Percentiles rank a stretch among this genome's conserved stretches.
Conservation (phyloP, 2,888 invertebrate genomes). For the Limenitis arthemis region DNA sequence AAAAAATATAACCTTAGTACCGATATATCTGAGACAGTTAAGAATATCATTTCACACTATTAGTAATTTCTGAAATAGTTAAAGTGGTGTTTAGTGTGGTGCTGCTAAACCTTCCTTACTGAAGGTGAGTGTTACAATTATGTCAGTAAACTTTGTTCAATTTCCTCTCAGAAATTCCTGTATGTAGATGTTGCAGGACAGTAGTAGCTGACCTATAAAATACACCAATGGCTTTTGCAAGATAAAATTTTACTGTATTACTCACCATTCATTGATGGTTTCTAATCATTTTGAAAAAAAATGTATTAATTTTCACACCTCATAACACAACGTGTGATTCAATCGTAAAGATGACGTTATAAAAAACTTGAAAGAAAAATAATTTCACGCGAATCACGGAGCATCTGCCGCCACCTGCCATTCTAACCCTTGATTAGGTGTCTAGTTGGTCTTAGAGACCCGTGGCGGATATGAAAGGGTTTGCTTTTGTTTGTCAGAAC, state of each 20-base stretch:
- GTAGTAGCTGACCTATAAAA: not conserved
- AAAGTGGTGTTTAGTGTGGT: too few species aligned
- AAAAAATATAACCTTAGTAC: too few species aligned
- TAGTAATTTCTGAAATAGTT: too few species aligned
- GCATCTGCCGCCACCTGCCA: constrained; percentile 66
- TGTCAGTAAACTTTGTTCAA: too few species aligned
- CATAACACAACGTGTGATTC: constrained; percentile 54
- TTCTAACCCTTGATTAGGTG: constrained; percentile 54
- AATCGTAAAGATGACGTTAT: constrained; percentile 35
- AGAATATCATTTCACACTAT: too few species aligned
- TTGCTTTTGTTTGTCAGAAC: constrained; percentile 47
- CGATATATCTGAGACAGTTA: too few species aligned
- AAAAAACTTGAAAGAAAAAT: constrained; percentile 45
- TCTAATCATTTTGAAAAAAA: constrained; percentile 36
- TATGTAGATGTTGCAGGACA: not conserved
- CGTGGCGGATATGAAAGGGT: constrained; percentile 55
- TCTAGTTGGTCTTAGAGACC: constrained; percentile 43
- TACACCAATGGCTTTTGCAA: too few species aligned
- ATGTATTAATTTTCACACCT: constrained; percentile 63
- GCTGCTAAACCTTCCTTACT: too few species aligned
- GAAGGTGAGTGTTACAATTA: too few species aligned
- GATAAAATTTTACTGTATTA: not conserved
- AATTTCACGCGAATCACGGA: constrained; percentile 67
- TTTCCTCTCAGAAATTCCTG: too few species aligned
- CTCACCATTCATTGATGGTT: constrained; percentile 2